Percentiles rank a stretch among this genome's conserved stretches.
Conservation (phyloP, 1,140 invertebrate species). For the Hermatobates lingyangjiaoensis region DNA sequence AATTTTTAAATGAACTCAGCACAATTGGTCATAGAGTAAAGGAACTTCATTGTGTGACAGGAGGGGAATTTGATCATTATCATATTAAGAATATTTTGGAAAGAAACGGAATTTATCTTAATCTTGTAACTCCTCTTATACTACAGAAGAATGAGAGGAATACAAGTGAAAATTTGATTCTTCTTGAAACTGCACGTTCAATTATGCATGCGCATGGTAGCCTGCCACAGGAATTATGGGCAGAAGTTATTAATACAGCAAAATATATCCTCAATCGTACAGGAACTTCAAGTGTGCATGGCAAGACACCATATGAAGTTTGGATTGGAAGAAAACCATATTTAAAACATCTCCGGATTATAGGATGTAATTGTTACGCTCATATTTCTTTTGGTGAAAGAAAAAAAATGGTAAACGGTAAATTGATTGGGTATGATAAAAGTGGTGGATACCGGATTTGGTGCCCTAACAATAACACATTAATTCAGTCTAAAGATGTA, state of each 20-base stretch:
- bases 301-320: neutral
- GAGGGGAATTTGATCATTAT: conserved; percentile 16
- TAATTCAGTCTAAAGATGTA: conserved; percentile 10
- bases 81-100: conserved; percentile 17
- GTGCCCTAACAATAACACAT: neutral
- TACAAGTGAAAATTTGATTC: neutral
- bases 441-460: conserved; percentile 9
- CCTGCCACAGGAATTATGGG: neutral
- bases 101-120: conserved; percentile 8
- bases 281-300: neutral
- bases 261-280: neutral
- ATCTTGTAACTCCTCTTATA: conserved; percentile 9
- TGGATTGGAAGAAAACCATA: neutral
- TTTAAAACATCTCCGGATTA: neutral
- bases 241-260: neutral
- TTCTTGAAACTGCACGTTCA: neutral
- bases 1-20: conserved; percentile 15
- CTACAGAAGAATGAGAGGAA: conserved; percentile 10
- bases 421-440: conserved; percentile 9
- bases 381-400: neutral
- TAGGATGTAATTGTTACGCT: neutral
- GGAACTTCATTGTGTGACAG: conserved; percentile 21
- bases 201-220: neutral
- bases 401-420: neutral
- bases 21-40: conserved; percentile 17